Conservation (phyloP, 1,140 invertebrate genomes). For the Elysia chlorotica region DNA sequence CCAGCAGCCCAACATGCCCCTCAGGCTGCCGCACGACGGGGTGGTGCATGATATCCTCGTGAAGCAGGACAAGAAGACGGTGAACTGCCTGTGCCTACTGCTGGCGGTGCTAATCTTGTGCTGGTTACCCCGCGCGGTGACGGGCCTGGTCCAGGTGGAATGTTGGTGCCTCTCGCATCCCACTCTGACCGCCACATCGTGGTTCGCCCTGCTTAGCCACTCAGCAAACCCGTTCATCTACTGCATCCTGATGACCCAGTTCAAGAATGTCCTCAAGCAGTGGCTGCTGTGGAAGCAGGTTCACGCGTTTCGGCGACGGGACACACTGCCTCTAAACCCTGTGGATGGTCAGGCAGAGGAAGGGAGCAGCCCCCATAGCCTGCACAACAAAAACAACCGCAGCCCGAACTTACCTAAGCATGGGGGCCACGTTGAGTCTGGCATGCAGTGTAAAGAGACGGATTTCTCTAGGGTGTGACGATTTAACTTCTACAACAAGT, state of each 20-base stretch:
- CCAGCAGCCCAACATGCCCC: constrained; percentile 16
- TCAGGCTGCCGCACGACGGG: constrained; percentile 6
- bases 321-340: too few species aligned
- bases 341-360: too few species aligned
- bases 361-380: too few species aligned
- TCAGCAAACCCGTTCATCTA: constrained; percentile 14
- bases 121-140: constrained; percentile 16
- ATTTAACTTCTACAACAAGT: too few species aligned
- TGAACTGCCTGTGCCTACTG: constrained; percentile 6
- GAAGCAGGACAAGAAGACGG: constrained; percentile 16
- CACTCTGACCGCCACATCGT: constrained; percentile 7
- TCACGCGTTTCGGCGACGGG: constrained; percentile 17
- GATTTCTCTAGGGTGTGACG: too few species aligned
- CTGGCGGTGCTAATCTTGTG: neutral
- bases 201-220: constrained; percentile 6
- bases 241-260: constrained; percentile 12
- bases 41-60: constrained; percentile 19
- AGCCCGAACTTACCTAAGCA: too few species aligned
- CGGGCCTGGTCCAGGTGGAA: neutral
- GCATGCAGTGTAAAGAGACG: too few species aligned
- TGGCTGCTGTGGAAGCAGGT: constrained; percentile 14
- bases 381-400: too few species aligned
- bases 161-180: constrained; percentile 3
- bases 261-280: constrained; percentile 19
- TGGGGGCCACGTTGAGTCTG: too few species aligned